Percentiles rank a stretch among this genome's conserved stretches.
Conservation (phyloP, 2,113 vertebrate genomes). For the Oreochromis niloticus region DNA sequence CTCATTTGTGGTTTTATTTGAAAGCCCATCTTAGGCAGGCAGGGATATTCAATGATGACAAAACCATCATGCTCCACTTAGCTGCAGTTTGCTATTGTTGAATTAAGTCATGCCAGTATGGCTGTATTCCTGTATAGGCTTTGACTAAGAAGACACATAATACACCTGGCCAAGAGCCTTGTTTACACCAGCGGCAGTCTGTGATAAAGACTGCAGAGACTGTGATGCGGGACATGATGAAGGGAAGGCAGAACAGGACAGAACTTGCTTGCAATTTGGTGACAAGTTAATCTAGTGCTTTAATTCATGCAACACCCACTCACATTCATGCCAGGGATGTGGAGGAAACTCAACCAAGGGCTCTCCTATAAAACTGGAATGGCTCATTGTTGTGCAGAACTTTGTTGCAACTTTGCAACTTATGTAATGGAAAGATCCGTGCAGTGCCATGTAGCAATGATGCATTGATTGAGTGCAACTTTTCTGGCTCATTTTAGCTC, state of each 20-base stretch:
- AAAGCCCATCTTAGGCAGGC: not conserved
- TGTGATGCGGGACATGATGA: not conserved
- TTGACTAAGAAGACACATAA: slow-evolving; percentile 2
- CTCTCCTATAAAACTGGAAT: not conserved
- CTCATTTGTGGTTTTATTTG: not conserved
- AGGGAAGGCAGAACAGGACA: not conserved
- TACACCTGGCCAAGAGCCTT: slow-evolving; percentile 33
- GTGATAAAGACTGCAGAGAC: not conserved
- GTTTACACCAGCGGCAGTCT: slow-evolving; percentile 34
- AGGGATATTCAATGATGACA: not conserved
- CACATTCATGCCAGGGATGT: not conserved
- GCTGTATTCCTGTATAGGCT: not conserved
- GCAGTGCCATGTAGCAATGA: not conserved
- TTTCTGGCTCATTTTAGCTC: not conserved
- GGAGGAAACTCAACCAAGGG: not conserved
- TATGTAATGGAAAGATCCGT: slow-evolving; percentile 9
- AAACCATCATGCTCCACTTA: not conserved
- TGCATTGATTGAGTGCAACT: slow-evolving; percentile 21
- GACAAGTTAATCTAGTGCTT: slow-evolving; percentile 9
- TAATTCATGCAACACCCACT: slow-evolving; percentile 6
- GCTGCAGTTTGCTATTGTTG: slow-evolving; percentile 5
- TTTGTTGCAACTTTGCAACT: not conserved
- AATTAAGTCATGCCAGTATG: slow-evolving; percentile 12
- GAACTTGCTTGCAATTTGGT: not conserved
- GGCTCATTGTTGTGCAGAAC: not conserved